A percentile compares a stretch with the other conserved stretches of the same genome.
Evolutionary conservation across 2,797 vertebrate species (phyloP).

Genomic region (Paedocypris micromegethes): DNA sequence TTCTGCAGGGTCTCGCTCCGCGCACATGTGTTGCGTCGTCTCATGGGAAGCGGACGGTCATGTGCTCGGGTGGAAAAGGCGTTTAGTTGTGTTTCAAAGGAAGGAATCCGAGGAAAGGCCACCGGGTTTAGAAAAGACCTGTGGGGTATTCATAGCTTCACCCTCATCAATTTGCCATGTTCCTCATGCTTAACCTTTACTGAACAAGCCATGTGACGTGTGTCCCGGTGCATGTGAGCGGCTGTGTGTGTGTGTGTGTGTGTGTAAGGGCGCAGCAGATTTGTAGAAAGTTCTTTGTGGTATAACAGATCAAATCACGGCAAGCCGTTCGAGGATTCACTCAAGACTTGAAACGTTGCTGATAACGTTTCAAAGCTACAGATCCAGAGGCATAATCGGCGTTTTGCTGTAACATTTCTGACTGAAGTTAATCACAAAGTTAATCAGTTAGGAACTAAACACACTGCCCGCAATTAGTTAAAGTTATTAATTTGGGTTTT

Average conservation of each 20-base stretch:
- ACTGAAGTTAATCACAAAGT: too few species aligned
- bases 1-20: not conserved
- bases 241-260: too few species aligned
- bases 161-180: conserved; percentile 26
- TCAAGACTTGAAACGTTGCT: not conserved
- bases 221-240: not conserved
- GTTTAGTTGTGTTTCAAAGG: conserved; percentile 15
- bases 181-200: conserved; percentile 29
- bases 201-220: conserved; percentile 28
- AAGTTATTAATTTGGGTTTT: too few species aligned
- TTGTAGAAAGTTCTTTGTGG: not conserved
- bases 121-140: conserved; percentile 17
- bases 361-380: not conserved
- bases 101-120: conserved; percentile 8
- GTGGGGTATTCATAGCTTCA: conserved; percentile 14
- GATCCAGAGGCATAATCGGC: too few species aligned
- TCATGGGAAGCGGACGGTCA: conserved; percentile 3
- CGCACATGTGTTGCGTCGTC: conserved; percentile 3
- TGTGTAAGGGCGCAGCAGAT: not conserved
- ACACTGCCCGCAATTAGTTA: too few species aligned
- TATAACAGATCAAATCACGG: not conserved
- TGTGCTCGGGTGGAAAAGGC: conserved; percentile 17
- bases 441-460: too few species aligned
- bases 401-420: too few species aligned
- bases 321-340: not conserved